A percentile compares a stretch with the other conserved stretches of the same genome.
phyloP scores from a whole-genome alignment of 1,140 invertebrate species.

The Papilio helenus region DNA sequence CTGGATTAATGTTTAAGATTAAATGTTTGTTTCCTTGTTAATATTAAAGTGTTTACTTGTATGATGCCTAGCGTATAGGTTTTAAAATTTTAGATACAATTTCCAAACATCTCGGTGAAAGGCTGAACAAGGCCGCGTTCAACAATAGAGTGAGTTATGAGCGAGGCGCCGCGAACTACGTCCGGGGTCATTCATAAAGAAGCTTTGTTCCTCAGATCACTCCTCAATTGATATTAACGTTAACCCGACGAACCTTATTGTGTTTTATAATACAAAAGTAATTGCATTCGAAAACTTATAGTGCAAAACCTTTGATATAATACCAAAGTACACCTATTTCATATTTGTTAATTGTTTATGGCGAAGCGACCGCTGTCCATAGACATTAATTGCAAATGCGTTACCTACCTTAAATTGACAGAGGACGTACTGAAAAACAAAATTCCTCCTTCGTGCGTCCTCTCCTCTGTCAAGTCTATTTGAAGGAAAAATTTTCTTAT shows the following conservation, averaged over 20 bases:
- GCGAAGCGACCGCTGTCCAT: too few species aligned
- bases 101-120: slow-evolving; percentile 67
- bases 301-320: neutral
- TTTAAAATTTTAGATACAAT: slow-evolving; percentile 61
- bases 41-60: neutral
- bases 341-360: too few species aligned
- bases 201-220: slow-evolving; percentile 53
- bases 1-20: neutral
- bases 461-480: too few species aligned
- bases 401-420: too few species aligned
- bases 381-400: too few species aligned
- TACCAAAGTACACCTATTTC: neutral
- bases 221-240: slow-evolving; percentile 45
- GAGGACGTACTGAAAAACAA: too few species aligned
- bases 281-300: slow-evolving; percentile 15
- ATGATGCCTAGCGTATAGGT: slow-evolving; percentile 16
- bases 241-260: slow-evolving; percentile 45
- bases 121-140: slow-evolving; percentile 58
- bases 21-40: neutral
- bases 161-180: slow-evolving; percentile 45
- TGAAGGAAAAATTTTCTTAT: too few species aligned
- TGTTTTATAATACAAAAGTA: slow-evolving; percentile 29
- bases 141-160: slow-evolving; percentile 61
- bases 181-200: slow-evolving; percentile 59
- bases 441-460: too few species aligned